A percentile compares a stretch with the other conserved stretches of the same genome.
Conservation (phyloP, 2,888 invertebrate genomes). For the Apodemia mormo region DNA sequence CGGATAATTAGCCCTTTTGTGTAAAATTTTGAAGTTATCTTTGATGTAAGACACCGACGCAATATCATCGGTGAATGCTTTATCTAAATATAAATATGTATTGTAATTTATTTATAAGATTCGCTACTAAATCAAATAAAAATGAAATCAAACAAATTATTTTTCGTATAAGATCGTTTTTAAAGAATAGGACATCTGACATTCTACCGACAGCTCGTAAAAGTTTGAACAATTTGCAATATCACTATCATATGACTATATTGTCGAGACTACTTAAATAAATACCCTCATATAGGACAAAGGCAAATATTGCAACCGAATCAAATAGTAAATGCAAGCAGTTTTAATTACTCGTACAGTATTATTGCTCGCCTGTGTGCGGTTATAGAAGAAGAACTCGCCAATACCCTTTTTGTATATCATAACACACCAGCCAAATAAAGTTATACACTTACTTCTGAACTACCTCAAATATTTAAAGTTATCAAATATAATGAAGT, state of each 20-base stretch:
- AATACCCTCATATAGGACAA: not conserved
- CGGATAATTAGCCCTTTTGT: conserved; percentile 15
- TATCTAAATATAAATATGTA: no score
- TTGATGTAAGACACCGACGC: conserved; percentile 2
- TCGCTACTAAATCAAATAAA: no score
- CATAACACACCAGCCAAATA: not conserved
- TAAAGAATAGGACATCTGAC: no score
- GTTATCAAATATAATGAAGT: no score
- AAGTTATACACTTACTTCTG: no score
- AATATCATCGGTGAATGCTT: no score
- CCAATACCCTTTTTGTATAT: not conserved
- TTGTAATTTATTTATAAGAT: no score
- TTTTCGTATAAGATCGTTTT: no score
- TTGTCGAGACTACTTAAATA: not conserved
- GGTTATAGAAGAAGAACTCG: not conserved
- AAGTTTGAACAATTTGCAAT: no score
- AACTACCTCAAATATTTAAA: no score
- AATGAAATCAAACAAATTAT: no score
- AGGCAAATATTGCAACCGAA: conserved; percentile 51
- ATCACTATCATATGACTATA: not conserved
- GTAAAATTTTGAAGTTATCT: not conserved
- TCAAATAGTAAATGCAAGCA: conserved; percentile 72
- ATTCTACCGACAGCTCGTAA: no score
- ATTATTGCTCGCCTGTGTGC: not conserved
- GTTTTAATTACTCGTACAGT: conserved; percentile 43